A percentile compares a stretch with the other conserved stretches of the same genome.
These are phyloP conservation scores for Lasioglossum pauxillum DNA, from an alignment of 2,888 invertebrate species.

Conservation along the genomic window DNA sequence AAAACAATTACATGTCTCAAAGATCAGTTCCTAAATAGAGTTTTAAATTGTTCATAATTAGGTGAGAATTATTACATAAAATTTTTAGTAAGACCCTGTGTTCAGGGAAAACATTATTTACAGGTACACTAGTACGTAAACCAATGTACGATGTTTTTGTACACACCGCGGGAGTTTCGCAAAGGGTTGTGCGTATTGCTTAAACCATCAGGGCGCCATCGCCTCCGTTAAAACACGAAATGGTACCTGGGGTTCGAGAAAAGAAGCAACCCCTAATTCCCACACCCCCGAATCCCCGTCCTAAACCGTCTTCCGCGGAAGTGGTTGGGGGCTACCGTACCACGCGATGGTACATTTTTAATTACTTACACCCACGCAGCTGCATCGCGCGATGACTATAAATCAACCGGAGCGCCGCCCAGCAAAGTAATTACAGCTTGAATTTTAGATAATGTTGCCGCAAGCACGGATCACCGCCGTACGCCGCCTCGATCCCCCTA, in stretches of 20 bases:
- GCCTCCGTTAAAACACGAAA: slow-evolving; percentile 78
- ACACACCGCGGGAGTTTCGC: background rate
- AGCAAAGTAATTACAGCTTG: slow-evolving; percentile 85
- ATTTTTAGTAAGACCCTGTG: background rate
- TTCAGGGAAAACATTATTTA: background rate
- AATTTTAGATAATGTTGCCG: slow-evolving; percentile 85
- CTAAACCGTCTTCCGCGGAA: slow-evolving; percentile 66
- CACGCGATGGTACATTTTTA: slow-evolving; percentile 85
- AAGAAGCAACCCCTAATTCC: slow-evolving; percentile 74
- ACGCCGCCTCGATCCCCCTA: slow-evolving; percentile 18
- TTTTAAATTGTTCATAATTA: background rate
- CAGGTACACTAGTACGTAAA: too few relatives aligned
- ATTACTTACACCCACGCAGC: slow-evolving; percentile 85
- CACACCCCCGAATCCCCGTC: slow-evolving; percentile 61
- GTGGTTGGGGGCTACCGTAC: slow-evolving; percentile 75
- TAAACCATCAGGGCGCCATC: slow-evolving; percentile 65
- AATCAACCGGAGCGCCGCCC: slow-evolving; percentile 84
- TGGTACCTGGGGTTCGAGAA: slow-evolving; percentile 75
- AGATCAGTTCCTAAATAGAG: too few relatives aligned
- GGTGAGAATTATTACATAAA: too few relatives aligned
- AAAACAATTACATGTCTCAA: too few relatives aligned
- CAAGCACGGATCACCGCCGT: slow-evolving; percentile 79
- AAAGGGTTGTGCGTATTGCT: slow-evolving; percentile 35
- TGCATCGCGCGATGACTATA: slow-evolving; percentile 85
- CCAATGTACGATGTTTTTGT: background rate